Conservation (phyloP, 2,113 vertebrate genomes). For the Aphelocoma coerulescens region DNA sequence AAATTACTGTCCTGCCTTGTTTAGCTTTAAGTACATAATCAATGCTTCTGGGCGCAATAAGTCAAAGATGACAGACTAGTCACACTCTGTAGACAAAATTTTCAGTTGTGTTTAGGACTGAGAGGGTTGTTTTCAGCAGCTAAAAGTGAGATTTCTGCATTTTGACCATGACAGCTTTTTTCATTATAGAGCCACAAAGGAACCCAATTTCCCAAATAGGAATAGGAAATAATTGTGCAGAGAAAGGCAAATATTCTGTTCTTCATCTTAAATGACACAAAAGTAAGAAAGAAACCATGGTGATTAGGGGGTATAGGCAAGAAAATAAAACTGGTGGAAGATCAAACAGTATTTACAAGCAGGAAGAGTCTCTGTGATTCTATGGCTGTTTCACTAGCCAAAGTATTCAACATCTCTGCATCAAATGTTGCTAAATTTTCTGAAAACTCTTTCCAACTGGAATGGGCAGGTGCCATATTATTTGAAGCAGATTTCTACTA, state of each 20-base stretch:
- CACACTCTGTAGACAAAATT: slow-evolving; percentile 3
- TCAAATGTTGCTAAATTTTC: neutral
- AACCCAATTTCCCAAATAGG: neutral
- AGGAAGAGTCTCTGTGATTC: neutral
- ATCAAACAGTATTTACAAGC: neutral
- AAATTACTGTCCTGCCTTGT: slow-evolving; percentile 37
- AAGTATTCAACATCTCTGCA: neutral
- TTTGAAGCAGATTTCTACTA: neutral
- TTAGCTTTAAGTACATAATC: slow-evolving; percentile 41
- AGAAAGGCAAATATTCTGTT: neutral
- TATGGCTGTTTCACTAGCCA: neutral
- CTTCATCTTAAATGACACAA: neutral
- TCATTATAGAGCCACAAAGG: neutral
- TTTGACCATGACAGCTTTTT: neutral
- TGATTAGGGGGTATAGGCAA: neutral
- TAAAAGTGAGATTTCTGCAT: neutral
- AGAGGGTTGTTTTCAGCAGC: neutral
- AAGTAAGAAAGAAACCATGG: neutral
- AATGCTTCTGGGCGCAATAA: neutral
- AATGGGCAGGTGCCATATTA: neutral
- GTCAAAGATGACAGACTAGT: neutral
- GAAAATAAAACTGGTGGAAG: neutral
- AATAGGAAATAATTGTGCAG: neutral
- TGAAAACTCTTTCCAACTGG: neutral
- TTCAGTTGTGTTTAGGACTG: neutral